phyloP scores from a whole-genome alignment of 1,140 invertebrate species.

The Bombus soroeensis region DNA sequence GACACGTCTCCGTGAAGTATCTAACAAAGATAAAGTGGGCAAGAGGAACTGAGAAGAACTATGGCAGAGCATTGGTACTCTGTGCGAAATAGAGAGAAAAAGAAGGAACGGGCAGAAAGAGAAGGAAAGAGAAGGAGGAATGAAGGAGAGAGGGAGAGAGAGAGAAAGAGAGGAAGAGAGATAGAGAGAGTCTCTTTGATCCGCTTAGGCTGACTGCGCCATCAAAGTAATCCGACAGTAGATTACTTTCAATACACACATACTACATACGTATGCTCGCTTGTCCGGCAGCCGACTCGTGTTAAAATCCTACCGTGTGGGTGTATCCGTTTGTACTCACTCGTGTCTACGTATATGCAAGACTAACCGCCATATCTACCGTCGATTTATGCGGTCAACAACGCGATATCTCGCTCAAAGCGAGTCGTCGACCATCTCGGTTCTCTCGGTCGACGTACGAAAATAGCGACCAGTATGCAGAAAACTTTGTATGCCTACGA shows the following conservation, averaged over 20 bases:
- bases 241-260: slow-evolving; percentile 68
- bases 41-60: background rate
- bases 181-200: slow-evolving; percentile 59
- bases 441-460: slow-evolving; percentile 55
- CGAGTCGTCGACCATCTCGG: slow-evolving; percentile 57
- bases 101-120: background rate
- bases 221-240: slow-evolving; percentile 72
- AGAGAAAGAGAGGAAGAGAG: slow-evolving; percentile 5
- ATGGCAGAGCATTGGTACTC: background rate
- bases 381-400: slow-evolving; percentile 65
- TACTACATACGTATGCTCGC: slow-evolving; percentile 48
- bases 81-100: background rate
- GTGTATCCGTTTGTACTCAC: slow-evolving; percentile 32
- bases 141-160: background rate
- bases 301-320: slow-evolving; percentile 44
- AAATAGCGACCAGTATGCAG: slow-evolving; percentile 62
- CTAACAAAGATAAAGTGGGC: slow-evolving; percentile 22
- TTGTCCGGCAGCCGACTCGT: slow-evolving; percentile 45
- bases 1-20: slow-evolving; percentile 57
- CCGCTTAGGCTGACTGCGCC: slow-evolving; percentile 64
- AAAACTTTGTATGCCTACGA: slow-evolving; percentile 51
- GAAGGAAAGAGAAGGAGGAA: no score
- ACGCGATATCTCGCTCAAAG: slow-evolving; percentile 67
- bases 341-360: slow-evolving; percentile 32
- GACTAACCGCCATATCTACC: slow-evolving; percentile 54